Percentiles rank a stretch among this genome's conserved stretches.
Conservation (phyloP, 2,113 vertebrate genomes). For the Amia ocellicauda region DNA sequence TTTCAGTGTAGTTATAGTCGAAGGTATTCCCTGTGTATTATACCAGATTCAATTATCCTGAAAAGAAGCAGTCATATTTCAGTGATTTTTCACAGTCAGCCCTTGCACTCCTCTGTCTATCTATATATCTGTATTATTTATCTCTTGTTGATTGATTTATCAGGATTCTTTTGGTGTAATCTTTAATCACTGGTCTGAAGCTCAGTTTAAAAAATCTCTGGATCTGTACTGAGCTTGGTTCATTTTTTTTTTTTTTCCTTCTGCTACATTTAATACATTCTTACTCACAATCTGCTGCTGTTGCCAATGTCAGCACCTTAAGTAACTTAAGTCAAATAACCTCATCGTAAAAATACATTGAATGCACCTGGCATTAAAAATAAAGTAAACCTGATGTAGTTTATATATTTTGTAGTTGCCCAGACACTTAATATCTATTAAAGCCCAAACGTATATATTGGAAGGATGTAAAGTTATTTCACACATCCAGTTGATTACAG, state of each 20-base stretch:
- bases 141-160: conserved; percentile 54
- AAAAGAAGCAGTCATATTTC: not conserved
- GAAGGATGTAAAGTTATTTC: too few species aligned
- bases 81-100: not conserved
- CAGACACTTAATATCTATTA: too few species aligned
- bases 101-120: not conserved
- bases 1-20: not conserved
- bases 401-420: too few species aligned
- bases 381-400: too few species aligned
- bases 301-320: too few species aligned
- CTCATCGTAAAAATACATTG: too few species aligned
- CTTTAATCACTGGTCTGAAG: conserved; percentile 34
- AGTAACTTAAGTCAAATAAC: too few species aligned
- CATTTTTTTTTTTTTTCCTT: conserved; percentile 22
- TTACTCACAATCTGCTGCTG: too few species aligned
- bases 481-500: too few species aligned
- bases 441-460: too few species aligned
- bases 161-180: conserved; percentile 36
- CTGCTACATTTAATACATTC: too few species aligned
- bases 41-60: not conserved
- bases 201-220: not conserved
- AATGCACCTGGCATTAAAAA: too few species aligned
- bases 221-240: conserved; percentile 35
- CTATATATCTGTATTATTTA: conserved; percentile 44
- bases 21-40: not conserved